Conservation (phyloP, 2,888 invertebrate species). For the Dusona sp. region DNA sequence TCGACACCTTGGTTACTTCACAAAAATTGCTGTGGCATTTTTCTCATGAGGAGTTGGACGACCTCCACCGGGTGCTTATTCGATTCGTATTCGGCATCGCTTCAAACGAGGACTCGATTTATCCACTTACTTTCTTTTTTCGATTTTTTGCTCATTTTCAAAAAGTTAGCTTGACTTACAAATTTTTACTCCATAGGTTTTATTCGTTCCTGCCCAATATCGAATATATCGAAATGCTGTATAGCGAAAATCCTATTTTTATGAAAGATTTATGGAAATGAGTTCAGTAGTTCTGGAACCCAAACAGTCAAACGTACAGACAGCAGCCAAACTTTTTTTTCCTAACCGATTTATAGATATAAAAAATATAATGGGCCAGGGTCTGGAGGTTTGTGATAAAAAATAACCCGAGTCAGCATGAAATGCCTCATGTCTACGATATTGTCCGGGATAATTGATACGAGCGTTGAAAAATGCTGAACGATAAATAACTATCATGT, state of each 20-base stretch:
- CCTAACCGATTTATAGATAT: neutral
- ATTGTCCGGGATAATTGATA: conserved; percentile 56
- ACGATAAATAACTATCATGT: conserved; percentile 46
- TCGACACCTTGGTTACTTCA: neutral
- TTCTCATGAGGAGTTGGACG: too few relatives aligned
- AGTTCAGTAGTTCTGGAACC: neutral
- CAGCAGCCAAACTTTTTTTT: neutral
- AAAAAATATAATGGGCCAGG: neutral
- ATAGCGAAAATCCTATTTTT: neutral
- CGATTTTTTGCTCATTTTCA: too few relatives aligned
- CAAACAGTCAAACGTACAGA: neutral
- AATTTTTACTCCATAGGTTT: neutral
- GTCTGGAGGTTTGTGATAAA: neutral
- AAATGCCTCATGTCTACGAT: conserved; percentile 1
- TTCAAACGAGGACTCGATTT: too few relatives aligned
- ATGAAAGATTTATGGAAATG: neutral
- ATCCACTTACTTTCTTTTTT: too few relatives aligned
- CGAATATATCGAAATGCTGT: neutral
- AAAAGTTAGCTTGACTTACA: neutral
- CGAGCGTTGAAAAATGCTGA: conserved; percentile 37
- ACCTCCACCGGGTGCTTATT: too few relatives aligned
- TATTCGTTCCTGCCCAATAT: neutral
- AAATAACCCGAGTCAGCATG: neutral
- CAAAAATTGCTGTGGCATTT: too few relatives aligned
- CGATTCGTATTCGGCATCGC: too few relatives aligned